Conservation (phyloP, 2,113 vertebrate species). For the Pseudorectes ferrugineus region DNA sequence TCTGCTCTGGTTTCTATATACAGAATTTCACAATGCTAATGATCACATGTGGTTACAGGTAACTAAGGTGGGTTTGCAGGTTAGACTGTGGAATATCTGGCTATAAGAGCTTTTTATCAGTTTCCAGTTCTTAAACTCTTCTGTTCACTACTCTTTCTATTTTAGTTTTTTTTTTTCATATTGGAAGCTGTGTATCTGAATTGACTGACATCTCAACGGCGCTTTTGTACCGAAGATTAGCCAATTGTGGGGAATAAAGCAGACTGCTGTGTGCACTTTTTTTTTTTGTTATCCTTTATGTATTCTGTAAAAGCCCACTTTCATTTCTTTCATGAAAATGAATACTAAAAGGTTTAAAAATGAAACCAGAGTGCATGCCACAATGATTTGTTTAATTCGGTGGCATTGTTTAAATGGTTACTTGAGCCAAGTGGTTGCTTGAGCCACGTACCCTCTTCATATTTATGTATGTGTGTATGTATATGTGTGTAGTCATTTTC, state of each 20-base stretch:
- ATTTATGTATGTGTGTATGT: rapidly evolving
- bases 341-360: background rate
- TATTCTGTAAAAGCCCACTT: background rate
- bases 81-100: background rate
- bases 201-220: background rate
- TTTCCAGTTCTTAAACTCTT: background rate
- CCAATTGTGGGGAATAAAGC: background rate
- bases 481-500: background rate
- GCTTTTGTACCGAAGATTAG: background rate
- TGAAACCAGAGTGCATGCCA: background rate
- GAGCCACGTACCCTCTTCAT: background rate
- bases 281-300: background rate
- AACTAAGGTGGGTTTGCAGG: background rate
- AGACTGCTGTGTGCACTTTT: background rate
- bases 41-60: background rate
- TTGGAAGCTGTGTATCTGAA: background rate
- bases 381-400: background rate
- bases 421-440: background rate
- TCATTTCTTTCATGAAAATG: background rate
- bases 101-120: background rate
- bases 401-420: background rate
- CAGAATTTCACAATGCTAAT: background rate
- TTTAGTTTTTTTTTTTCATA: background rate
- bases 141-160: background rate
- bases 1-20: background rate